A percentile compares a stretch with the other conserved stretches of the same genome.
phyloP scores from a whole-genome alignment of 2,797 vertebrate genomes.

The Anniella stebbinsi region DNA sequence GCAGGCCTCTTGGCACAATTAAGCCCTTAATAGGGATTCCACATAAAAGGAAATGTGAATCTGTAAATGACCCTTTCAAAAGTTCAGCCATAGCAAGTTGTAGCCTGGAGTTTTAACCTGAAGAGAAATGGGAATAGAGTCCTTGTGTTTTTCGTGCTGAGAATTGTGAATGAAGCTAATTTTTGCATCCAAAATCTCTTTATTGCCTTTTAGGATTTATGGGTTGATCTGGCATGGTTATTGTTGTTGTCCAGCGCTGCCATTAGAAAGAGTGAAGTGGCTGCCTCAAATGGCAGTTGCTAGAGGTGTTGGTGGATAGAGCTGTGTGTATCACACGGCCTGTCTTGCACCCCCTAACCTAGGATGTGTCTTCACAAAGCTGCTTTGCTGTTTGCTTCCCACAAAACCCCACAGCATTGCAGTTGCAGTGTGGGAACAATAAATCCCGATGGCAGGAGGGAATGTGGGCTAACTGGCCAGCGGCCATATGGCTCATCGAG shows the following conservation, averaged over 20 bases:
- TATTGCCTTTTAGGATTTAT: background rate
- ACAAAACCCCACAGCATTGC: too few relatives aligned
- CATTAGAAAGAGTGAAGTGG: background rate
- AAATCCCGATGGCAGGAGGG: too few relatives aligned
- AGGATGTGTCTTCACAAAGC: too few relatives aligned
- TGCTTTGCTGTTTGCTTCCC: too few relatives aligned
- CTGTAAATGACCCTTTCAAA: background rate
- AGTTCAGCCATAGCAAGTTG: background rate
- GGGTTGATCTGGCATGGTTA: background rate
- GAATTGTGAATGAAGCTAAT: background rate
- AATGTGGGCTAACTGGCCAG: too few relatives aligned
- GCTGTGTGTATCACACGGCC: background rate
- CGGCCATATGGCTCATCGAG: too few relatives aligned
- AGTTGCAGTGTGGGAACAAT: too few relatives aligned
- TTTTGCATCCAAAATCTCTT: background rate
- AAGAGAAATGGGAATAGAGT: background rate
- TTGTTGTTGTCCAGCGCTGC: background rate
- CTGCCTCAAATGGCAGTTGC: background rate
- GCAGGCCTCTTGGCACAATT: slow-evolving; percentile 6
- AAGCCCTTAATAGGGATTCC: background rate
- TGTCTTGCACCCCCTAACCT: background rate
- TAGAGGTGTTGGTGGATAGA: background rate
- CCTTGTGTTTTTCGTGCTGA: background rate
- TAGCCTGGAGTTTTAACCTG: background rate
- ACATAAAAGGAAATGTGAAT: background rate